phyloP scores from a whole-genome alignment of 2,797 vertebrate genomes.

The Lacerta viridis region DNA sequence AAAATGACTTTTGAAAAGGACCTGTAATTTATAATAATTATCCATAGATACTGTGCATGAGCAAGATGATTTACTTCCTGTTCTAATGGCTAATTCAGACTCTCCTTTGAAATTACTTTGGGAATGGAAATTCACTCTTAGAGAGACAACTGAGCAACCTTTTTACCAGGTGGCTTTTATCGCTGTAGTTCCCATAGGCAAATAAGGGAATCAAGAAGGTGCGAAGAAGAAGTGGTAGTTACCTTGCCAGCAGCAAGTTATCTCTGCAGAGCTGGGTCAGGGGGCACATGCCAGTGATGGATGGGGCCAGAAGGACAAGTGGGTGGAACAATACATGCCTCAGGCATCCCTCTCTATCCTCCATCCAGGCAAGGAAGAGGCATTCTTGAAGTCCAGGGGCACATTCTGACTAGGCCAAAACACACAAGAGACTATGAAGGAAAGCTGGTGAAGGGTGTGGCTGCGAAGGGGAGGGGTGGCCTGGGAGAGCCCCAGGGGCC shows the following conservation, averaged over 20 bases:
- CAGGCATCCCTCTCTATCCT: no score
- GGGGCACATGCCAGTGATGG: no score
- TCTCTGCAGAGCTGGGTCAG: background rate
- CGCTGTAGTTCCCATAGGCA: background rate
- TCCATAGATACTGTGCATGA: constrained; percentile 27
- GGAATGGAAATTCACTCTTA: background rate
- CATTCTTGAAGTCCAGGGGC: no score
- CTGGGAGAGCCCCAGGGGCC: no score
- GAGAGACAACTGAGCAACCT: background rate
- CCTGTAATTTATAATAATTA: constrained; percentile 45
- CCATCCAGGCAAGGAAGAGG: no score
- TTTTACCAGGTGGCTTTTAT: background rate
- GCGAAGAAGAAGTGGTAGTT: background rate
- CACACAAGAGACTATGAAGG: no score
- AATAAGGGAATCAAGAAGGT: background rate
- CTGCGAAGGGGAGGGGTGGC: no score
- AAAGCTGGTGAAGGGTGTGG: no score
- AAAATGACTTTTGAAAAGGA: constrained; percentile 62
- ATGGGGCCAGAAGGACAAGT: no score
- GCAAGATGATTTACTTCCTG: constrained; percentile 32
- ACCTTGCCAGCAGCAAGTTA: background rate
- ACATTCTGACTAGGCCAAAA: no score
- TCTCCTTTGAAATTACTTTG: background rate
- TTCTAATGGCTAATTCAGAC: constrained; percentile 25
- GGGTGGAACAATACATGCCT: no score